Conservation (phyloP, 2,797 vertebrate genomes). For the Sebastes diaconus region DNA sequence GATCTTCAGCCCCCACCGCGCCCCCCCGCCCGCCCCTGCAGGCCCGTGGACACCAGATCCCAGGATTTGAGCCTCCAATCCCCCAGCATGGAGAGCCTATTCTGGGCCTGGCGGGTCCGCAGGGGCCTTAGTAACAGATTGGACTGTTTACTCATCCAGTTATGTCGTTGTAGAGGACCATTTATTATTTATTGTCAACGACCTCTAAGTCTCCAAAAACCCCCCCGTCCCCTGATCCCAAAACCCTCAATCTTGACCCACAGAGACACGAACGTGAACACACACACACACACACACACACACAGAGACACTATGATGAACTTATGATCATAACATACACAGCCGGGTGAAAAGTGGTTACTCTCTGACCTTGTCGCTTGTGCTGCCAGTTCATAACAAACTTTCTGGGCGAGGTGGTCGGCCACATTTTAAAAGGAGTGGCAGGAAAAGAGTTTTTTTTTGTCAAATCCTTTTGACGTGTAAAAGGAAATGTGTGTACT, state of each 20-base stretch:
- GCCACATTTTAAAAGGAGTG: not conserved
- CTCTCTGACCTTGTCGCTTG: slow-evolving; percentile 5
- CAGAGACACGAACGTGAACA: not conserved
- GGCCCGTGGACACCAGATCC: slow-evolving; percentile 79
- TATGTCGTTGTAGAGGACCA: slow-evolving; percentile 45
- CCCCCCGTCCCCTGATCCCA: not conserved
- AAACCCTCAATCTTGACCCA: not conserved
- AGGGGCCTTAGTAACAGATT: slow-evolving; percentile 80
- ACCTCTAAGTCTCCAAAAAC: slow-evolving; percentile 13
- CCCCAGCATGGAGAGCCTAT: slow-evolving; percentile 75
- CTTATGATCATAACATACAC: not conserved
- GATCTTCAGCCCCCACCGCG: slow-evolving; percentile 26
- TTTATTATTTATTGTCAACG: slow-evolving; percentile 69
- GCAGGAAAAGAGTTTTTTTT: slow-evolving; percentile 12
- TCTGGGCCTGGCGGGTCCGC: slow-evolving; percentile 75
- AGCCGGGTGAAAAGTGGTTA: not conserved
- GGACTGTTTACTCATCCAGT: slow-evolving; percentile 76
- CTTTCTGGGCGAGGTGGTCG: not conserved
- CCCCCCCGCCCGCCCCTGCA: slow-evolving; percentile 5
- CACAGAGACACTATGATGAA: not conserved
- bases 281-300: not conserved
- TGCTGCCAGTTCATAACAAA: not conserved
- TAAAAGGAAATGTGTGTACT: slow-evolving; percentile 38
- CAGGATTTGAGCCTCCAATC: slow-evolving; percentile 80
- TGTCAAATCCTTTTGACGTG: slow-evolving; percentile 28